Percentiles rank a stretch among this genome's conserved stretches.
phyloP scores from a whole-genome alignment of 2,113 vertebrate species.

The Eolophus roseicapilla region DNA sequence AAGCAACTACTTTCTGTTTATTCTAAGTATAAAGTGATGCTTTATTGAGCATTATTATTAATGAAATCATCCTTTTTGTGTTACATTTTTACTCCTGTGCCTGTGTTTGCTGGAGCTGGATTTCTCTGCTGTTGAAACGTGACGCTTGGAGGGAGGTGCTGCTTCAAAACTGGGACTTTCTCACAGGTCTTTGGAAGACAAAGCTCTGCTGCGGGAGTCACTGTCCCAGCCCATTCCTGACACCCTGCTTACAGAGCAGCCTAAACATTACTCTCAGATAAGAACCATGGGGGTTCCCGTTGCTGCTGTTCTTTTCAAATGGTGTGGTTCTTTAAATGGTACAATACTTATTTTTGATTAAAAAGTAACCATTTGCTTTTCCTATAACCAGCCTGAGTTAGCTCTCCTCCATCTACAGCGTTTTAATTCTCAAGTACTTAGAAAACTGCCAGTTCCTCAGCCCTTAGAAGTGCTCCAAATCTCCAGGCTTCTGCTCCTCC shows the following conservation, averaged over 20 bases:
- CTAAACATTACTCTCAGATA: not conserved
- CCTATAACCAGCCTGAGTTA: not conserved
- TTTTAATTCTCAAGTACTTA: not conserved
- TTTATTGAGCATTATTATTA: not conserved
- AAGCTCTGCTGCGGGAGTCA: not conserved
- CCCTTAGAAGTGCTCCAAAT: not conserved
- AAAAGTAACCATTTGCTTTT: not conserved
- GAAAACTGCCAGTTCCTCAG: not conserved
- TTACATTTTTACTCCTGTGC: not conserved
- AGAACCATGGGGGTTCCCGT: not conserved
- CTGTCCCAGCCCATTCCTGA: not conserved
- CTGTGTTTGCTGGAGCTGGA: not conserved
- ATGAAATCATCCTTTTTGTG: not conserved
- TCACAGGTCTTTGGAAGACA: not conserved
- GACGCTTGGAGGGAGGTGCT: not conserved
- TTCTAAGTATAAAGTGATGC: not conserved
- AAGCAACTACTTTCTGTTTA: not conserved
- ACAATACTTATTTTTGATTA: not conserved
- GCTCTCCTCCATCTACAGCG: not conserved
- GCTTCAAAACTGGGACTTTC: not conserved
- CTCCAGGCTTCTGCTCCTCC: constrained; percentile 2
- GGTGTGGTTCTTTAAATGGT: not conserved
- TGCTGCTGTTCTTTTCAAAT: not conserved
- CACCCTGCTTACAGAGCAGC: not conserved
- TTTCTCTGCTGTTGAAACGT: not conserved